Percentiles rank a stretch among this genome's conserved stretches.
Conservation (phyloP, 2,797 vertebrate genomes). For the Rhyacichthys aspro region DNA sequence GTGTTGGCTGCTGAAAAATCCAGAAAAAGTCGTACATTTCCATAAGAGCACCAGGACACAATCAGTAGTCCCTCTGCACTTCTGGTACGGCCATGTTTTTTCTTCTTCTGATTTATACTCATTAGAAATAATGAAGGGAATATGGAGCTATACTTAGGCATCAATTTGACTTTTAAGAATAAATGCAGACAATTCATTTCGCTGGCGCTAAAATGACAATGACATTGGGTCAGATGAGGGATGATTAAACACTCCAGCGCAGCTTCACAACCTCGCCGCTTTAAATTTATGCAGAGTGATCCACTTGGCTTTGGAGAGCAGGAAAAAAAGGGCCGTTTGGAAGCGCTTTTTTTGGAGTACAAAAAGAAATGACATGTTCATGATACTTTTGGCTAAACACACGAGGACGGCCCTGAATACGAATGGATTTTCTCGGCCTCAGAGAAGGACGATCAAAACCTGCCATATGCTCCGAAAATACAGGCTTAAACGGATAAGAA, state of each 20-base stretch:
- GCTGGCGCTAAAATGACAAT: slow-evolving; percentile 62
- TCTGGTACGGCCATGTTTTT: slow-evolving; percentile 29
- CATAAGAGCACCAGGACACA: slow-evolving; percentile 11
- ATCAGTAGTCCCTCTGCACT: slow-evolving; percentile 51
- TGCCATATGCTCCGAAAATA: slow-evolving; percentile 58
- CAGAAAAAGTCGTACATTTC: slow-evolving; percentile 17
- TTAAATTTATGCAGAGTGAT: slow-evolving; percentile 71
- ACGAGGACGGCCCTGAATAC: slow-evolving; percentile 57
- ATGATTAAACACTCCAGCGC: slow-evolving; percentile 73
- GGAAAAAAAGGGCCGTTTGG: slow-evolving; percentile 43
- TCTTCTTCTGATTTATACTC: slow-evolving; percentile 54
- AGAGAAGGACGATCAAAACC: slow-evolving; percentile 59
- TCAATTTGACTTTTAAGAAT: slow-evolving; percentile 64
- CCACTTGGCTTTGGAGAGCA: slow-evolving; percentile 53
- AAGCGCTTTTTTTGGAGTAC: slow-evolving; percentile 53
- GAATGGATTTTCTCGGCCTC: slow-evolving; percentile 52
- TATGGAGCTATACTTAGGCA: slow-evolving; percentile 52
- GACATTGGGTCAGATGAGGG: slow-evolving; percentile 69
- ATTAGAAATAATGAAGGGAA: slow-evolving; percentile 60
- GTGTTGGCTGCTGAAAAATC: not conserved
- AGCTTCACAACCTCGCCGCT: slow-evolving; percentile 51
- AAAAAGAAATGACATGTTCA: slow-evolving; percentile 66
- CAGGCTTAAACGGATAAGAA: slow-evolving; percentile 47
- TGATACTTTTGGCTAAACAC: slow-evolving; percentile 62
- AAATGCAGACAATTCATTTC: slow-evolving; percentile 69